phyloP scores from a whole-genome alignment of 2,113 vertebrate genomes.

The Rhinogobius similis region DNA sequence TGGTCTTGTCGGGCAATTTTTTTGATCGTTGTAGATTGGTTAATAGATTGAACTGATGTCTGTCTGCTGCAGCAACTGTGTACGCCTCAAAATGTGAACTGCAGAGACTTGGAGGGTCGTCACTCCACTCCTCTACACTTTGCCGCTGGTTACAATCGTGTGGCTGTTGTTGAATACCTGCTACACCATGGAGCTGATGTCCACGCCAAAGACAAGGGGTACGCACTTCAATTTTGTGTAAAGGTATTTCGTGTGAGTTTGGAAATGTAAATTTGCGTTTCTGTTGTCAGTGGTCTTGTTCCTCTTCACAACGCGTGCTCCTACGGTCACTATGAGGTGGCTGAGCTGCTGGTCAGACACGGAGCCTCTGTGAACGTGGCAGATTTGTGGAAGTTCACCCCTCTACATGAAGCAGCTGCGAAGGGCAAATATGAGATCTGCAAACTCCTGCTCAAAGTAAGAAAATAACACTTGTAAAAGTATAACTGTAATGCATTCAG shows the following conservation, averaged over 20 bases:
- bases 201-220: constrained; percentile 99
- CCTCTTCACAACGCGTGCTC: constrained; percentile 99
- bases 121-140: constrained; percentile 98
- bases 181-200: constrained; percentile 96
- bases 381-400: constrained; percentile 98
- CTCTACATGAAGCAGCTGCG: constrained; percentile 95
- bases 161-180: constrained; percentile 95
- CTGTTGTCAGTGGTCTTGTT: constrained; percentile 85
- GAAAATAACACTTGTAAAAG: background rate
- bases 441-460: constrained; percentile 92
- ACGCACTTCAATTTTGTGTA: constrained; percentile 12
- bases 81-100: constrained; percentile 97
- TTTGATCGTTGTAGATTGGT: too few relatives aligned
- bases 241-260: background rate
- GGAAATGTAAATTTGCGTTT: background rate
- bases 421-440: constrained; percentile 99
- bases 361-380: constrained; percentile 98
- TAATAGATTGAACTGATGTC: too few relatives aligned
- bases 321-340: constrained; percentile 97
- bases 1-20: too few relatives aligned
- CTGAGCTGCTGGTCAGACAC: constrained; percentile 92
- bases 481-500: too few relatives aligned
- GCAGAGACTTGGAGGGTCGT: constrained; percentile 94
- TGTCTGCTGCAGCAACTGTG: constrained; percentile 88
- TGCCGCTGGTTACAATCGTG: constrained; percentile 95